Percentiles rank a stretch among this genome's conserved stretches.
phyloP scores from a whole-genome alignment of 2,113 vertebrate genomes.

The Montifringilla adamsi region DNA sequence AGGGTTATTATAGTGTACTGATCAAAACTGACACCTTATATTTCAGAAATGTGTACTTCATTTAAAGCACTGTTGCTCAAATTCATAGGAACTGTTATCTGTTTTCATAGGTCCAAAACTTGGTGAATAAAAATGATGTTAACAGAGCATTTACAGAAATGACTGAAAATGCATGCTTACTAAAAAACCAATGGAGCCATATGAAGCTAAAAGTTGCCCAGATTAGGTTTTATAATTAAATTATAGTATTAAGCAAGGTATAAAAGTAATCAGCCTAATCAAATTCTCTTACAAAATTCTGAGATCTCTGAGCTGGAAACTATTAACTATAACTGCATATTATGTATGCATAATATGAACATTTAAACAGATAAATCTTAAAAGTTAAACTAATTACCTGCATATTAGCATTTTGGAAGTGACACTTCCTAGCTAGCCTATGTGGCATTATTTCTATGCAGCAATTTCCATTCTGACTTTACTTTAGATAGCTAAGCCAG shows the following conservation, averaged over 20 bases:
- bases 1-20: not conserved
- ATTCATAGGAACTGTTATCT: not conserved
- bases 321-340: not conserved
- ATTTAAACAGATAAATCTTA: not conserved
- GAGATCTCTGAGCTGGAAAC: slow-evolving; percentile 32
- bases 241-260: not conserved
- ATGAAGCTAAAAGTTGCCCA: not conserved
- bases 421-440: not conserved
- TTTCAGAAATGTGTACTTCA: not conserved
- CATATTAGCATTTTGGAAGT: not conserved
- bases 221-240: not conserved
- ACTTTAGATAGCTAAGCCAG: not conserved
- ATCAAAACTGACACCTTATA: not conserved
- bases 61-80: not conserved
- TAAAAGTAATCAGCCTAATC: slow-evolving; percentile 20
- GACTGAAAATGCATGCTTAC: not conserved
- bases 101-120: not conserved
- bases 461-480: not conserved
- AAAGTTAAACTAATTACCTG: not conserved
- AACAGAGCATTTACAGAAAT: not conserved
- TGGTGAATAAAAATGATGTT: not conserved
- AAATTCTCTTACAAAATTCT: not conserved
- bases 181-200: not conserved
- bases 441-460: not conserved
- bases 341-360: not conserved